Conservation (phyloP, 2,888 invertebrate genomes). For the Anthophora plumipes region DNA sequence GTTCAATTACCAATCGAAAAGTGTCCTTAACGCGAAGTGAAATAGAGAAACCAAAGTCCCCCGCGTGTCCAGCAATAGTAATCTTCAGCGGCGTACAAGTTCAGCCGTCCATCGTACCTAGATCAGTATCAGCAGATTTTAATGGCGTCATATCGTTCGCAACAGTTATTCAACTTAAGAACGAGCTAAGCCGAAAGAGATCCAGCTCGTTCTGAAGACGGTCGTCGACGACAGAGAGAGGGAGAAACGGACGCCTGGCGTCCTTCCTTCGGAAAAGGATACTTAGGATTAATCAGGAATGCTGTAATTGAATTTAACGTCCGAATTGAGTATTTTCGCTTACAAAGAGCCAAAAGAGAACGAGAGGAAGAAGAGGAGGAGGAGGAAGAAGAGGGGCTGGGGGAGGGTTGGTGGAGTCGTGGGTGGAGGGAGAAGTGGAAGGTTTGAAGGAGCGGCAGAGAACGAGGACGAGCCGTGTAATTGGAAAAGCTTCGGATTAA, state of each 20-base stretch:
- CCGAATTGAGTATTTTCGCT: constrained; percentile 84
- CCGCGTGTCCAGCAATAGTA: constrained; percentile 42
- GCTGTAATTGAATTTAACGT: constrained; percentile 83
- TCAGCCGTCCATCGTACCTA: constrained; percentile 33
- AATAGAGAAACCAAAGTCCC: not conserved
- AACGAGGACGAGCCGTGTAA: constrained; percentile 74
- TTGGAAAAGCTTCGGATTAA: constrained; percentile 84
- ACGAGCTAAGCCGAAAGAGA: constrained; percentile 69
- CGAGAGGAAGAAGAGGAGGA: constrained; percentile 40
- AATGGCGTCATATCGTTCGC: constrained; percentile 69
- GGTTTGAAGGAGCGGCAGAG: constrained; percentile 54
- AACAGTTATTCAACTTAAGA: constrained; percentile 69
- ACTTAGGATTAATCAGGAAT: constrained; percentile 83
- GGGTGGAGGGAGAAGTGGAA: constrained; percentile 21
- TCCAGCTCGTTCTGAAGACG: constrained; percentile 68
- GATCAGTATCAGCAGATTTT: constrained; percentile 65
- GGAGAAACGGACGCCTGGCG: constrained; percentile 35
- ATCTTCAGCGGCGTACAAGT: constrained; percentile 28
- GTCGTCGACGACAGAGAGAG: constrained; percentile 36
- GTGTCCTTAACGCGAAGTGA: too few relatives aligned
- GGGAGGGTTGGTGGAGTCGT: constrained; percentile 23
- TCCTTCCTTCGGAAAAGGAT: constrained; percentile 73
- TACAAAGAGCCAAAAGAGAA: constrained; percentile 80
- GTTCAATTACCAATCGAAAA: not conserved
- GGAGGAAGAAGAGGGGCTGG: constrained; percentile 40